phyloP scores from a whole-genome alignment of 92 coral and sea anemone genomes.

The Diadumene lineata region DNA sequence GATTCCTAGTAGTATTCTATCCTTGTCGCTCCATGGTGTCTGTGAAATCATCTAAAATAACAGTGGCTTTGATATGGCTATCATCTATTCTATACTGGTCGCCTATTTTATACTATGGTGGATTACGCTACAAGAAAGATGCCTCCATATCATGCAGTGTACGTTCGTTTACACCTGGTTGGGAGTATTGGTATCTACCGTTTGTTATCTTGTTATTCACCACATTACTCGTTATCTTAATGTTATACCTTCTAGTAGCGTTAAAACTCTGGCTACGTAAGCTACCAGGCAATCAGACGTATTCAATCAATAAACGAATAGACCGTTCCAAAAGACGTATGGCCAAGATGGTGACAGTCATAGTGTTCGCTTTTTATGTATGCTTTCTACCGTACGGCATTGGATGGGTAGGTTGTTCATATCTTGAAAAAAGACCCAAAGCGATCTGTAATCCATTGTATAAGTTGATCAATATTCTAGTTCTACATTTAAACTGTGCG shows the following conservation, averaged over 20 bases:
- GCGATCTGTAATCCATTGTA: constrained; percentile 29
- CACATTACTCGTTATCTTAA: constrained; percentile 19
- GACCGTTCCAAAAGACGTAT: constrained; percentile 35
- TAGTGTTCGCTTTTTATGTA: constrained; percentile 26
- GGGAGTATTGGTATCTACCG: constrained; percentile 33
- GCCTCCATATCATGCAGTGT: constrained; percentile 16
- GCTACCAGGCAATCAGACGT: constrained; percentile 47
- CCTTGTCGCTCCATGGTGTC: constrained; percentile 39
- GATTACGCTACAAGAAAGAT: constrained; percentile 2
- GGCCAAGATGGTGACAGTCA: constrained; percentile 34
- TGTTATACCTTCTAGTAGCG: constrained; percentile 39
- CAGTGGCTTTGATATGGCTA: constrained; percentile 29
- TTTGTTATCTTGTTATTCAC: constrained; percentile 20
- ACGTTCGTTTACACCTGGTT: constrained; percentile 23
- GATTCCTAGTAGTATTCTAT: constrained; percentile 37
- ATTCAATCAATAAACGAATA: constrained; percentile 4
- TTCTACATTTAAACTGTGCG: constrained; percentile 32
- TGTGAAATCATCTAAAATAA: constrained; percentile 27
- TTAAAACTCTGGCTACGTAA: constrained; percentile 44
- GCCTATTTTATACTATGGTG: constrained; percentile 36
- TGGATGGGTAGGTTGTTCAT: constrained; percentile 37
- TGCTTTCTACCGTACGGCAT: constrained; percentile 38
- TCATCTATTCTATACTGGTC: constrained; percentile 22
- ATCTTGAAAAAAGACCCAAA: constrained; percentile 11
- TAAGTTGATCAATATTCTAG: constrained; percentile 18